Base-by-base conservation (phyloP, 2,113 vertebrate genomes). In the Chascanopsetta lugubris region DNA sequence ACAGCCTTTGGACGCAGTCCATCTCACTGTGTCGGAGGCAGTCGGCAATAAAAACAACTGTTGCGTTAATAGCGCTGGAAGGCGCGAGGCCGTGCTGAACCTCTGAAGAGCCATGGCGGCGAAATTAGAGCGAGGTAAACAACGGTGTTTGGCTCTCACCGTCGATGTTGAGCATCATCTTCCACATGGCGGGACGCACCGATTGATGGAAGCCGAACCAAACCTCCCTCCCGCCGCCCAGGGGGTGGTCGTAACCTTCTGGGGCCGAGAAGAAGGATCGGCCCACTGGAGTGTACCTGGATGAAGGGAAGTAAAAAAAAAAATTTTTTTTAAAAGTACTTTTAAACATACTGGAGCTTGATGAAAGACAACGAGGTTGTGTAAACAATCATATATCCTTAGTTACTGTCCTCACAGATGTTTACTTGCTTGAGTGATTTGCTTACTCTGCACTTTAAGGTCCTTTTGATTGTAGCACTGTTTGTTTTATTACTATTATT, bases 101-200 rank as follows among this genome's bases (percentile, higher is more conserved):
- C 38, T 18, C 38, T 26, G 21, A 11, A 5, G 29, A 18, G 24
- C 17, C 12, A 26, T 29, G 2, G 11, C 18, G 30, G 47, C 40
- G 3, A 27, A 45, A 69, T 8, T 17, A n/a, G 38, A 42, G 38
- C 38, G 38, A 24, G 8, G 25, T 2, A 62, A 78, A 60, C 3
- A 40, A 4, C 6, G 3, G 13, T 29, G 58, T 21, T 29, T 30
- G 36, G 13, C 27, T 50, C 94, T 94, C 69, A 99, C 97, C 97
- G 69, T 99, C 97, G 15, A 99, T 99, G 88, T 99, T 99, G 45
- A 99, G 95, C 97, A 99, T 99, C 97, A 99, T 99, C 92, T 99
- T 99, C 97, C 97, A 99, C 97, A 99, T 99, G 87, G 97, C 97
- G 63, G 97, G 97, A 11, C 97, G 93, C 69, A 99, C 97, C 25